Evolutionary conservation across 2,888 invertebrate genomes (phyloP).

Genomic region (Drosophila acutilabella): DNA sequence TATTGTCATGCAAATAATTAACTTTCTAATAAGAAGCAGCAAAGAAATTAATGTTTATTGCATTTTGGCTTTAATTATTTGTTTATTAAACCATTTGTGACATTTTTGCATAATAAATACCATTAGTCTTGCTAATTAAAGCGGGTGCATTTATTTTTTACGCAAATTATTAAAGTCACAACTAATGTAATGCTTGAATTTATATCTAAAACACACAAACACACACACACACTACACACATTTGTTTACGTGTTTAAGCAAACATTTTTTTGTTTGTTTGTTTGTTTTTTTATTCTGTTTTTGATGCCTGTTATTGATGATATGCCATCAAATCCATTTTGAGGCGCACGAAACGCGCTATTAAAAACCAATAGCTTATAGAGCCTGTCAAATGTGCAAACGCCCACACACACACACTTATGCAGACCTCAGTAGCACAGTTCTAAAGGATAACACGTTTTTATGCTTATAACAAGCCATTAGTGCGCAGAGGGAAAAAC

Average conservation of each 20-base stretch:
- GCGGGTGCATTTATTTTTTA: no score
- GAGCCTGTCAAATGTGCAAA: constrained; percentile 56
- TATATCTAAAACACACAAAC: not conserved
- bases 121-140: no score
- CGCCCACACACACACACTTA: constrained; percentile 2
- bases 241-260: constrained; percentile 13
- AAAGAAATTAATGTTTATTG: not conserved
- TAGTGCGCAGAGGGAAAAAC: constrained; percentile 42
- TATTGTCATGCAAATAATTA: constrained; percentile 3
- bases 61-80: no score
- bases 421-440: not conserved
- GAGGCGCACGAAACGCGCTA: constrained; percentile 60
- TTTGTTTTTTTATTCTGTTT: constrained; percentile 26
- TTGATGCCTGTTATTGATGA: constrained; percentile 65
- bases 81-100: no score
- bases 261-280: constrained; percentile 13
- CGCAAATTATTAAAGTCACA: no score
- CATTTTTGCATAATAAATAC: no score
- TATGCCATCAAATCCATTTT: constrained; percentile 46
- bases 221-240: not conserved
- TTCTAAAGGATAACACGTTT: constrained; percentile 50
- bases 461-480: constrained; percentile 64
- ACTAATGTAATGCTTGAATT: no score
- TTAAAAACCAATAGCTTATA: constrained; percentile 70
- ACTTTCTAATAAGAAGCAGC: not conserved